Evolutionary conservation across 2,888 invertebrate species (phyloP).

Genomic region (Microctonus hyperodae): DNA sequence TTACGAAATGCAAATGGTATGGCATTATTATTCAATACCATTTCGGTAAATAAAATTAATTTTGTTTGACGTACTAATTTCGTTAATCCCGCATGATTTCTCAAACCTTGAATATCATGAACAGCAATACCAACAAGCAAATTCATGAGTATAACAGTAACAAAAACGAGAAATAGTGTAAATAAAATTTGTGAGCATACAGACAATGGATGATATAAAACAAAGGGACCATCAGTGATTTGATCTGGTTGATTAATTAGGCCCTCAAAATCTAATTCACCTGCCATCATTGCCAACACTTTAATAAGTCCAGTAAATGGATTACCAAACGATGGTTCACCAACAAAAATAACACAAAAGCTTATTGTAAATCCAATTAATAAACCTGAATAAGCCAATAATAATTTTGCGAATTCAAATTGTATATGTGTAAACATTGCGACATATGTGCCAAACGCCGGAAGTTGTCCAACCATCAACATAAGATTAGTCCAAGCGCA

Average conservation of each 20-base stretch:
- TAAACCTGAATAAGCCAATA: conserved; percentile 62
- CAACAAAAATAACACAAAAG: conserved; percentile 62
- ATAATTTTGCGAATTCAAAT: conserved; percentile 61
- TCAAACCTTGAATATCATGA: conserved; percentile 62
- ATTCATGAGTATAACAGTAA: conserved; percentile 62
- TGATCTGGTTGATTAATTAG: conserved; percentile 55
- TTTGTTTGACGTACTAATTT: conserved; percentile 65
- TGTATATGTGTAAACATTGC: conserved; percentile 64
- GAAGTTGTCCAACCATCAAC: conserved; percentile 64
- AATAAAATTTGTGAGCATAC: conserved; percentile 60
- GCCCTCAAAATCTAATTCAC: conserved; percentile 60
- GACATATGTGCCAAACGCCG: conserved; percentile 64
- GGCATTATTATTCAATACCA: conserved; percentile 61
- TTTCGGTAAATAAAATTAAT: conserved; percentile 63
- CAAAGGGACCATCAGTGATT: conserved; percentile 48
- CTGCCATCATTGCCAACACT: conserved; percentile 62
- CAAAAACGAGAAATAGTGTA: conserved; percentile 60
- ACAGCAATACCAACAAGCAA: conserved; percentile 62
- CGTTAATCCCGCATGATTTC: conserved; percentile 64
- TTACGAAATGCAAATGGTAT: conserved; percentile 60
- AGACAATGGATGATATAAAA: conserved; percentile 57
- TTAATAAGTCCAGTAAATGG: conserved; percentile 60
- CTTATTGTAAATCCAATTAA: conserved; percentile 63
- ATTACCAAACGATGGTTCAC: conserved; percentile 58
- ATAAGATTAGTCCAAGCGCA: conserved; percentile 63